A percentile compares a stretch with the other conserved stretches of the same genome.
Conservation (phyloP, 1,140 invertebrate species). For the Lerema accius region DNA sequence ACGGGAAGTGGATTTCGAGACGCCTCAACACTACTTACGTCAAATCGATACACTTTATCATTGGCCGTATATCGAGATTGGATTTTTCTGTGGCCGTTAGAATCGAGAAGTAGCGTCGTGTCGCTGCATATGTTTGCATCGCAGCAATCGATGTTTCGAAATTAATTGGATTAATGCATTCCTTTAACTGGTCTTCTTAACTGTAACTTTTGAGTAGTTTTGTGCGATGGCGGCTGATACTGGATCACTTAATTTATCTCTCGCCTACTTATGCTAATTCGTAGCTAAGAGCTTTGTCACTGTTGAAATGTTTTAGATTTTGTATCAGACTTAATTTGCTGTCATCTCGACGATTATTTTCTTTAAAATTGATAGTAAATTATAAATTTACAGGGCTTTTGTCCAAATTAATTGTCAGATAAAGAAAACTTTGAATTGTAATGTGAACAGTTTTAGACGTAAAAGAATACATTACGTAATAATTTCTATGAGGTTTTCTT, state of each 20-base stretch:
- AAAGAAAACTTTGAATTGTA: no score
- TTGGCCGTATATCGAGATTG: conserved; percentile 18
- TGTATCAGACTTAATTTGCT: no score
- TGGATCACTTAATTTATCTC: background rate
- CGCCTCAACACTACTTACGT: conserved; percentile 27
- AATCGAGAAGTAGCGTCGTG: background rate
- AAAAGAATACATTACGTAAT: no score
- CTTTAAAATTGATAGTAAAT: no score
- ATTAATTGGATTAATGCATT: conserved; percentile 10
- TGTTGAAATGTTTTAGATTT: background rate
- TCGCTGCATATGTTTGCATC: background rate
- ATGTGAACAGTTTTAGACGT: no score
- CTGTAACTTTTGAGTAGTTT: background rate
- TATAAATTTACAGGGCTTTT: no score
- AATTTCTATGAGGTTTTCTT: background rate
- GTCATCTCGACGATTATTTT: no score
- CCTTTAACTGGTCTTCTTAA: conserved; percentile 15
- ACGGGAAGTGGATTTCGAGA: conserved; percentile 25
- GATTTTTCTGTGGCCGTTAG: conserved; percentile 25
- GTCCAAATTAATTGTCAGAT: no score
- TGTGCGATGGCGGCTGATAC: background rate
- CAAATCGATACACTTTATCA: conserved; percentile 28
- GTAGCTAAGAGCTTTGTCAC: background rate
- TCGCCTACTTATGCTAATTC: background rate
- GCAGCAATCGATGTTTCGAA: conserved; percentile 3